Evolutionary conservation across 2,888 invertebrate genomes (phyloP), one percentile per base, ranked within the genome.

Genomic region (Hartigia nigra): DNA sequence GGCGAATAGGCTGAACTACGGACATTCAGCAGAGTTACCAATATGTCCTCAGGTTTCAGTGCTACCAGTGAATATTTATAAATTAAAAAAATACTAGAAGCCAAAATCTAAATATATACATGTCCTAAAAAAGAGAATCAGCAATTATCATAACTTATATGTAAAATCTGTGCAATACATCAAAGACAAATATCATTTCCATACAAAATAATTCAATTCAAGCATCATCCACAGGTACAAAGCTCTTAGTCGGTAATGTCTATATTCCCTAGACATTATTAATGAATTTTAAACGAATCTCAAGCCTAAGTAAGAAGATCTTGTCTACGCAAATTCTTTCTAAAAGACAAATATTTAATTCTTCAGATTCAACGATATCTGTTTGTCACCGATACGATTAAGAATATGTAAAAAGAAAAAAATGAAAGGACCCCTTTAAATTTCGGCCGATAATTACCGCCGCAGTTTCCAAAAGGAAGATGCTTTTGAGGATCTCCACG

Each of bases 1-100:
- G 74, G 72, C 55, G n/a, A n/a, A n/a, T n/a, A n/a, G n/a, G n/a
- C n/a, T n/a, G n/a, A 34, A 76, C 76, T 69, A 72, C 69, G 74
- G 74, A 55, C 23, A 55, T 23, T 14, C 23, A 9, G 23, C 55
- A 55, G 55, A 23, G 5, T 55, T 55, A 55, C 55, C 55, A 55
- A 55, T 55, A 55, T 23, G 23, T 9, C 23, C 9, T 55, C 9
- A 55, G 23, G 23, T 55, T 39, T 14, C 55, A 55, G 55, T 55
- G 23, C 9, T 55, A 55, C 55, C 55, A 55, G 23, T 55, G 55
- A 55, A 23, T 1, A 55, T 55, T 55, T 55, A 23, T 23, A 23
- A 23, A 23, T n/a, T n/a, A 55, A 23, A 55, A 23, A 55, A 55
- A 2, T 55, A 55, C 55, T 55, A 55, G 23, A 55, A 55, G 9